Base-by-base conservation (phyloP, 2,113 vertebrate species). In the Malaclemys terrapin region DNA sequence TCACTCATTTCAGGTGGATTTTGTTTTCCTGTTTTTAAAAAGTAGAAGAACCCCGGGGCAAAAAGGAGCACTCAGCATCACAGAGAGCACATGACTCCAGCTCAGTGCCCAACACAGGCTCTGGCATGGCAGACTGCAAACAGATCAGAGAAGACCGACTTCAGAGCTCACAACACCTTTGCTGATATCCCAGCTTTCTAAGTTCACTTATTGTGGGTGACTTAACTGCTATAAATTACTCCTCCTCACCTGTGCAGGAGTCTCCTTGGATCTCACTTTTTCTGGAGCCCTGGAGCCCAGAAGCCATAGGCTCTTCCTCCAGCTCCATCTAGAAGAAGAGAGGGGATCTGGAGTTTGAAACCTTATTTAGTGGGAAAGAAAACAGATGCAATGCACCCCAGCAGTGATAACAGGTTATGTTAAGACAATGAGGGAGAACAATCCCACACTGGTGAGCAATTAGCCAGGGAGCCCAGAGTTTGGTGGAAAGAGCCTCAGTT, bases 251-350 rank as follows among this genome's bases (percentile, higher is more conserved):
- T 87, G 81, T 1, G 10, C 2, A 31, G 38, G 53, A 8, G 14
- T 38, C 25, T 65, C n/a, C 86, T 8, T 75, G 49, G 10, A 1
- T 2, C 31, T 29, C 42, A 0, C 50, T 83, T 14, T 45, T 80
- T 42, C 8, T 20, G 4, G 90, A 22, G 31, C 87, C 54, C 82
- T 27, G 84, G 50, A 89, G 35, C n/a, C 82, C 1, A 38, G n/a
- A 45, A 1, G 78, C 10, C 0, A 80, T 0, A 0, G 83, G 3
- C 19, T 88, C 83, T 27, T 19, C 0, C 1, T 2, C 50, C 8
- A 87, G 53, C 12, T 96, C 94, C 86, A 94, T 82, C 82, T 86
- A 20, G 47, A 12, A 89, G 5, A 80, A 13, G 4, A 87, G 25
- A 84, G 2, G 11, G 62, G 31, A 80, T 2, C 2, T 0, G 1